phyloP scores from a whole-genome alignment of 2,113 vertebrate species.

The Prunella fulvescens region DNA sequence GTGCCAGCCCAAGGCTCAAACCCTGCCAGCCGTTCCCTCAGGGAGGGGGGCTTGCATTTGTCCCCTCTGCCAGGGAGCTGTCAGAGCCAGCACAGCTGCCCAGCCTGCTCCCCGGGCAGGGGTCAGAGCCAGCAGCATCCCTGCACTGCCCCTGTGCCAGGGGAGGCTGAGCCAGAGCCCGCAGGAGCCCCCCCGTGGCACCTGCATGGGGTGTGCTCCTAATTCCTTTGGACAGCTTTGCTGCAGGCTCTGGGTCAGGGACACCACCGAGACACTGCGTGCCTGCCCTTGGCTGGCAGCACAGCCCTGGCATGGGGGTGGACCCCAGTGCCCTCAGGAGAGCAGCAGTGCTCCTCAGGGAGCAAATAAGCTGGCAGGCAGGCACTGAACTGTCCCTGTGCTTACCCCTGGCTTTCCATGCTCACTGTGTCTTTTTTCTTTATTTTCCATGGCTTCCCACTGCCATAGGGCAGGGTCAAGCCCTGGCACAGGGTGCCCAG shows the following conservation, averaged over 20 bases:
- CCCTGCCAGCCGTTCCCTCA: background rate
- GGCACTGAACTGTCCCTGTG: background rate
- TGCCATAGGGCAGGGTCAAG: background rate
- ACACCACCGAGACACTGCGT: rapidly evolving
- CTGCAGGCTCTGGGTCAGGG: background rate
- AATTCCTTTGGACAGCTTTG: slow-evolving; percentile 3
- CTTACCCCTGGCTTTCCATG: rapidly evolving
- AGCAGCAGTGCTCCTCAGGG: too few relatives aligned
- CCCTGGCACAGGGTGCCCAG: background rate
- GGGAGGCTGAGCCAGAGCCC: background rate
- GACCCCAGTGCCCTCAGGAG: rapidly evolving
- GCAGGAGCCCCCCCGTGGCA: background rate
- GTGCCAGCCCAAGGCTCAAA: rapidly evolving
- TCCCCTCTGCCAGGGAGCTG: background rate
- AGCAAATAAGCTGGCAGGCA: background rate
- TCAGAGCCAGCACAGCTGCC: background rate
- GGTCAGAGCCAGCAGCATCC: background rate
- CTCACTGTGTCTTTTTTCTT: background rate
- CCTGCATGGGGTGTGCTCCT: background rate
- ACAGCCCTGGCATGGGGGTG: rapidly evolving
- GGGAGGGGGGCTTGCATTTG: rapidly evolving
- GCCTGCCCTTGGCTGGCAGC: background rate
- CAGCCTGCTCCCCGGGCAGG: background rate
- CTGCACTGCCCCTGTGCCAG: background rate
- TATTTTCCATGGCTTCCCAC: background rate